Conservation (phyloP, 1,140 invertebrate species). For the Phenacoccus solenopsis region DNA sequence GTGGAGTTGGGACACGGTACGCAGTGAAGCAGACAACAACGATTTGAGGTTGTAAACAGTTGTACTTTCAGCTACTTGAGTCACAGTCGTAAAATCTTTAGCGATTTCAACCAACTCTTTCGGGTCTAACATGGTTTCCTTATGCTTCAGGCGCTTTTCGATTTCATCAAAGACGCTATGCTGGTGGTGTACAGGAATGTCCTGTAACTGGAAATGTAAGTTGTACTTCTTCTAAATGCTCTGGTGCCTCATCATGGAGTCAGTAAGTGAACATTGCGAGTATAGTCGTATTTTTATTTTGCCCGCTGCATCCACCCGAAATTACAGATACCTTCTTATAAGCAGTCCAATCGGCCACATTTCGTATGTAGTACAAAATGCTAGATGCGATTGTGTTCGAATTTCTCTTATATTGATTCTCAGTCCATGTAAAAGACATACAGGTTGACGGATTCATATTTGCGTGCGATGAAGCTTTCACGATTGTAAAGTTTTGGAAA, state of each 20-base stretch:
- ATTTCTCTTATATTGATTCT: no score
- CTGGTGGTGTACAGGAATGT: conserved; percentile 30
- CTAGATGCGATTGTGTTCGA: no score
- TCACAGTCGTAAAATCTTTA: neutral
- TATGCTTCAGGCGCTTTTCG: conserved; percentile 28
- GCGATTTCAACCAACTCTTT: no score
- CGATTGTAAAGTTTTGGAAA: no score
- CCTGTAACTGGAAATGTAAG: conserved; percentile 30
- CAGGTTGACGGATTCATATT: no score
- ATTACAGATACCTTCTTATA: no score
- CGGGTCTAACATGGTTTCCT: conserved; percentile 10
- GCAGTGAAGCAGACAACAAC: neutral
- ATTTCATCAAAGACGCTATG: conserved; percentile 29
- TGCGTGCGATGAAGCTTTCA: no score
- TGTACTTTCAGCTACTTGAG: neutral
- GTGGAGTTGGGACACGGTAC: no score
- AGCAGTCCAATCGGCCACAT: no score
- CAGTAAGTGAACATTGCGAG: conserved; percentile 25
- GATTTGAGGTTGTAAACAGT: conserved; percentile 18
- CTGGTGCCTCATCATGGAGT: conserved; percentile 22
- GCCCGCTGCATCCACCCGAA: conserved; percentile 20
- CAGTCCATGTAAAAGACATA: no score
- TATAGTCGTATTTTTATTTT: conserved; percentile 22
- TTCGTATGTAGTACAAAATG: no score
- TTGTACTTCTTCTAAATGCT: conserved; percentile 25